These are phyloP conservation scores for Columba janthina DNA, from an alignment of 2,113 vertebrate genomes.

Conservation along the genomic window DNA sequence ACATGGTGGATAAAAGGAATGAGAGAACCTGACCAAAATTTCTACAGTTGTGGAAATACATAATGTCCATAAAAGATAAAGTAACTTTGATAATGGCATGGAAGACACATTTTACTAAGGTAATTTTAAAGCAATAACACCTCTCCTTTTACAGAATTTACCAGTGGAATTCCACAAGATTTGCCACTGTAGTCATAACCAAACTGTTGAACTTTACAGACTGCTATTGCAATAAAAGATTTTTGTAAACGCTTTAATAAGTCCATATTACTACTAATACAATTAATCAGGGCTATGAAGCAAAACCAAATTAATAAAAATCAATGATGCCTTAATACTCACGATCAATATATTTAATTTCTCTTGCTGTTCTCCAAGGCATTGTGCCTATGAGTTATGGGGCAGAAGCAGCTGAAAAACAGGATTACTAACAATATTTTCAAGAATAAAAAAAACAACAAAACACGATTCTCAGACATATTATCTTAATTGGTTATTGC, in stretches of 20 bases:
- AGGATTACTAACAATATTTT: background rate
- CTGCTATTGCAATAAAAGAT: background rate
- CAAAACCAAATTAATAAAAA: background rate
- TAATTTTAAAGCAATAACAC: background rate
- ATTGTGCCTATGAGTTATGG: background rate
- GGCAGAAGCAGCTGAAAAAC: background rate
- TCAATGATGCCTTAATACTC: background rate
- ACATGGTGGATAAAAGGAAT: background rate
- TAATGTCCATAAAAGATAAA: background rate
- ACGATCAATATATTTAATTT: background rate
- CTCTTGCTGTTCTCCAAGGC: background rate
- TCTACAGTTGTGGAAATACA: background rate
- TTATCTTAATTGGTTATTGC: background rate
- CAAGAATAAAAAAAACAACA: background rate
- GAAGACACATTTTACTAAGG: background rate
- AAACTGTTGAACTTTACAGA: background rate
- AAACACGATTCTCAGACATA: background rate
- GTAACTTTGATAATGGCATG: background rate
- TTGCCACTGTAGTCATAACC: background rate
- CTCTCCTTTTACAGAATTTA: background rate
- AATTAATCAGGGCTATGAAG: background rate
- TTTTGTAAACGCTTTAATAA: background rate
- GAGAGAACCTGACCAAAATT: background rate
- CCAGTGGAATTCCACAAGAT: background rate
- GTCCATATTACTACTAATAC: background rate